A percentile compares a stretch with the other conserved stretches of the same genome.
These are phyloP conservation scores for Lathamus discolor DNA, from an alignment of 2,113 vertebrate genomes.

Conservation along the genomic window DNA sequence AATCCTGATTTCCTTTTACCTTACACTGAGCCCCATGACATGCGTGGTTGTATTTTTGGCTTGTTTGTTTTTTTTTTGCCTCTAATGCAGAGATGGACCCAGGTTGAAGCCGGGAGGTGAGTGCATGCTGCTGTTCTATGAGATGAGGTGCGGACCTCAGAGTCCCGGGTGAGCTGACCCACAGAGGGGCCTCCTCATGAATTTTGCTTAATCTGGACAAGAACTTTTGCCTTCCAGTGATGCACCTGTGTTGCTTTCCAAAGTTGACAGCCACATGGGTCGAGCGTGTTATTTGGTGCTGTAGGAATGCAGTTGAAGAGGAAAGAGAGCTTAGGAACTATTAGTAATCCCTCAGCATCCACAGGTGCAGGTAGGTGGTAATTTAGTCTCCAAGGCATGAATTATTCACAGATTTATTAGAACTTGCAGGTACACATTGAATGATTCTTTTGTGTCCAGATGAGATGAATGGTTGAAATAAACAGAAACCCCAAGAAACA, in stretches of 20 bases:
- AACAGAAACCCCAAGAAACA: neutral
- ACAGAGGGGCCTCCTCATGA: neutral
- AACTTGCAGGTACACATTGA: neutral
- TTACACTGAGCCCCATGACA: neutral
- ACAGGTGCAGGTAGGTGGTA: neutral
- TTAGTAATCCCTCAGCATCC: neutral
- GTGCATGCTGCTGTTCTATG: neutral
- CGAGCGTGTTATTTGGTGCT: neutral
- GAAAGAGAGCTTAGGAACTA: neutral
- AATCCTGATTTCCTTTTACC: neutral
- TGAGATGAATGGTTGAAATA: neutral
- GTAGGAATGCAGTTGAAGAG: neutral
- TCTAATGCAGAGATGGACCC: neutral
- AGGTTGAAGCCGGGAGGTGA: neutral
- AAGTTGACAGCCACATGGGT: neutral
- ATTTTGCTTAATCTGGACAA: neutral
- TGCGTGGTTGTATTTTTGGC: fast-evolving
- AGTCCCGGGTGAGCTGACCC: neutral
- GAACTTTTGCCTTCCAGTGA: neutral
- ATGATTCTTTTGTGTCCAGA: neutral
- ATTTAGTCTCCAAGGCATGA: conserved; percentile 16
- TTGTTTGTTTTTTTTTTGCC: neutral
- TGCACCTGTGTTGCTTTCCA: neutral
- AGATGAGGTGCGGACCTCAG: neutral
- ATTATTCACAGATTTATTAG: conserved; percentile 27